Evolutionary conservation across 2,113 vertebrate species (phyloP), one percentile per base, ranked within the genome.

Genomic region (Bothrops jararaca): DNA sequence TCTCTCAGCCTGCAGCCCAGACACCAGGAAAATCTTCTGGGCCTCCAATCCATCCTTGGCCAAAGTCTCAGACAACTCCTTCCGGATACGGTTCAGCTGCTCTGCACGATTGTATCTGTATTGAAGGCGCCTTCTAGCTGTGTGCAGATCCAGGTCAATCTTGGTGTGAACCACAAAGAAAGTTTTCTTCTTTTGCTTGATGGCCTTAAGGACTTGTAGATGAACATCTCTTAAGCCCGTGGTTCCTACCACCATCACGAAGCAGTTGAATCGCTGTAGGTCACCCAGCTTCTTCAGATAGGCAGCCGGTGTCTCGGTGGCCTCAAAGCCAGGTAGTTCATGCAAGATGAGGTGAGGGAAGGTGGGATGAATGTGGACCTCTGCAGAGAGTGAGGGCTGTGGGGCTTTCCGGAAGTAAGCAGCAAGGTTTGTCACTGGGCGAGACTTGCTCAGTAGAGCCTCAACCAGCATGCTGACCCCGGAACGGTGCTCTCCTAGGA

Each of bases 141-240:
- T 95, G 85, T 95, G 95, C 13, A 95, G 18, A 0, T 90, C 85
- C 29, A 95, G 50, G 88, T 95, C 95, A 13, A 91, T 64, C 34
- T 94, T 93, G 10, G 93, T 94, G 57, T 93, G 95, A 8, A 88
- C 94, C 60, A 95, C 11, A 0, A 88, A 64, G 88, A 90, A n/a
- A 0, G 87, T 50, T 23, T 87, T 94, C 26, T 87, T 94, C 26
- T 58, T 90, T 1, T 93, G 92, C 85, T 93, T 91, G 23, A 92
- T 26, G 5, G 89, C 89, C 86, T 80, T 92, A 2, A 95, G 80
- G 20, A 95, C 48, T 64, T 92, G 89, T 1, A 92, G 18, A 10
- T 93, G 93, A 15, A 42, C 0, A 1, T 90, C 91, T 2, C 80
- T 34, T 29, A 93, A 29, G 9, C 60, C 48, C 5, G 29, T 23